Conservation (phyloP, 2,888 invertebrate species). For the Eulithis prunata region DNA sequence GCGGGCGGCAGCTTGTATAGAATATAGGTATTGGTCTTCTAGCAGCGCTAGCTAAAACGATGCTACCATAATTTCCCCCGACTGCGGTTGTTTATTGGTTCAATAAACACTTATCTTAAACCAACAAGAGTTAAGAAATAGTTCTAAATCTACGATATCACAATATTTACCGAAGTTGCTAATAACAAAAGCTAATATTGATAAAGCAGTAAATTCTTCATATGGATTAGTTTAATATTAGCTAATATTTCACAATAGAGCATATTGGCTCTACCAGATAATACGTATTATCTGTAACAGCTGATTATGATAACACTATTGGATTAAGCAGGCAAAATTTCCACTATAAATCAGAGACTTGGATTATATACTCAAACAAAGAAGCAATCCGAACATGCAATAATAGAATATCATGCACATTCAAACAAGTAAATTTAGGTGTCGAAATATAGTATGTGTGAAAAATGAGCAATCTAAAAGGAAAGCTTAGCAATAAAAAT, state of each 20-base stretch:
- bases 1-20: too few species aligned
- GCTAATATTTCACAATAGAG: conserved; percentile 60
- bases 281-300: conserved; percentile 57
- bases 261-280: conserved; percentile 60
- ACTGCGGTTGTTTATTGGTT: conserved; percentile 17
- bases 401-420: neutral
- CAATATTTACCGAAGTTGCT: conserved; percentile 40
- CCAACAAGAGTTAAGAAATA: conserved; percentile 30
- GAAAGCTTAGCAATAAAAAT: too few species aligned
- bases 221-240: conserved; percentile 44
- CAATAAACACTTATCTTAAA: conserved; percentile 23
- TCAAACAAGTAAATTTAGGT: conserved; percentile 2
- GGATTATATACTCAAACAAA: conserved; percentile 35
- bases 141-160: conserved; percentile 24
- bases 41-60: neutral
- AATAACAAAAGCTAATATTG: conserved; percentile 54
- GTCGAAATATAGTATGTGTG: too few species aligned
- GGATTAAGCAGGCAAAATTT: conserved; percentile 62
- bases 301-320: conserved; percentile 54
- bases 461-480: too few species aligned
- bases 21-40: too few species aligned
- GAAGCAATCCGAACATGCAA: conserved; percentile 19
- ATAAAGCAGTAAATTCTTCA: conserved; percentile 54
- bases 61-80: conserved; percentile 13
- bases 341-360: conserved; percentile 59